Evolutionary conservation across 2,888 invertebrate genomes (phyloP).

Genomic region (Sarcophaga variegata): DNA sequence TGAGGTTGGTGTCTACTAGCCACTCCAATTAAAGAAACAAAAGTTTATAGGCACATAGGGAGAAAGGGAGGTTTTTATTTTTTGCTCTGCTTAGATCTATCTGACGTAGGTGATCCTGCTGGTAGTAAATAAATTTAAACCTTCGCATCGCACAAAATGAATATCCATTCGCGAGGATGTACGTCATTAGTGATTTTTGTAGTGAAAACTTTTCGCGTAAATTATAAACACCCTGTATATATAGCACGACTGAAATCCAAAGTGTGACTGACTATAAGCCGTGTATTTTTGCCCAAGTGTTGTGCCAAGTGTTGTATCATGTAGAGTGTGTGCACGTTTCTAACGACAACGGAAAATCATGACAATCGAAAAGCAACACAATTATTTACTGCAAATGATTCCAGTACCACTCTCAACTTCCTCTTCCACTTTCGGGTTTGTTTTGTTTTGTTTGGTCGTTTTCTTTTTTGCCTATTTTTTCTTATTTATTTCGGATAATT

Average conservation of each 20-base stretch:
- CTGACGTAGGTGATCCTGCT: no score
- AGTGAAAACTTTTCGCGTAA: not conserved
- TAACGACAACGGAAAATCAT: constrained; percentile 49
- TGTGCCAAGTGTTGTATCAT: not conserved
- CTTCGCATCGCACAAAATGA: no score
- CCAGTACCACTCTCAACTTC: constrained; percentile 28
- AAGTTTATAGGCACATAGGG: no score
- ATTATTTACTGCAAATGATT: constrained; percentile 64
- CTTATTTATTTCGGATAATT: constrained; percentile 49
- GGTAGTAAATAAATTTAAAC: no score
- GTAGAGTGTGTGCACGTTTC: constrained; percentile 49
- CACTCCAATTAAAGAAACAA: no score
- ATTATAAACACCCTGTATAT: constrained; percentile 36
- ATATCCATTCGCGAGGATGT: no score
- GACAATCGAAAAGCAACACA: constrained; percentile 64
- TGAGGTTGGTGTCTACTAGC: no score
- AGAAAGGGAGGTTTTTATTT: no score
- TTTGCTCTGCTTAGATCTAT: no score
- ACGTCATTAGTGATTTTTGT: not conserved
- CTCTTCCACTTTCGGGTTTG: constrained; percentile 17
- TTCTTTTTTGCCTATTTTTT: constrained; percentile 8
- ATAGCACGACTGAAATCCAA: no score
- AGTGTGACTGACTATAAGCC: not conserved
- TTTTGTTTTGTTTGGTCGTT: constrained; percentile 18
- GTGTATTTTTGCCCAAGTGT: not conserved